Evolutionary conservation across 2,113 vertebrate genomes (phyloP).

Genomic region (Probosciger aterrimus): DNA sequence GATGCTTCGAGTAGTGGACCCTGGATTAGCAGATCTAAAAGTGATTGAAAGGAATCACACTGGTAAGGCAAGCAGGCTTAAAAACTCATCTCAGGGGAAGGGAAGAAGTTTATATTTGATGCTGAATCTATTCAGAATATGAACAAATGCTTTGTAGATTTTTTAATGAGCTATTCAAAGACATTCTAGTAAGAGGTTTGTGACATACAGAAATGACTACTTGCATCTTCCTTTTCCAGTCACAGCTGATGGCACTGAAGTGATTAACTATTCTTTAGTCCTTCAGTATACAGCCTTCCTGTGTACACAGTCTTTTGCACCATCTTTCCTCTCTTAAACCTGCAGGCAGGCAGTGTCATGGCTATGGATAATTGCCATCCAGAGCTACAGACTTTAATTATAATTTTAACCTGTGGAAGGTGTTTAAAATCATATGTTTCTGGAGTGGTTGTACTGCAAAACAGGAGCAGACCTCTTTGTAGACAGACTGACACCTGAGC

Average conservation of each 20-base stretch:
- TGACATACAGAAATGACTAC: neutral
- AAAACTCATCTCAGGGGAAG: neutral
- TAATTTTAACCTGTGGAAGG: neutral
- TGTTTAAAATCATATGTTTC: neutral
- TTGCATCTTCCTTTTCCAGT: neutral
- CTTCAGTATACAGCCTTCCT: neutral
- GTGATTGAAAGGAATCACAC: neutral
- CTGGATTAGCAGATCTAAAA: neutral
- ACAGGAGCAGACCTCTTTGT: neutral
- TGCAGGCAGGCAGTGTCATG: neutral
- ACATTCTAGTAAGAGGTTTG: neutral
- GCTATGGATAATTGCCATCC: neutral
- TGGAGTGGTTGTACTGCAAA: neutral
- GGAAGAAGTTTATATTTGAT: neutral
- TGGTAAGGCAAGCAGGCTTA: neutral
- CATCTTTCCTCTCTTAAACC: neutral
- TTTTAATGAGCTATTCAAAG: neutral
- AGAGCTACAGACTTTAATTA: neutral
- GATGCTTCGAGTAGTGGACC: neutral
- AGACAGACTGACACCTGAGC: neutral
- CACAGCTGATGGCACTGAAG: neutral
- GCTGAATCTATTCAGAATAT: neutral
- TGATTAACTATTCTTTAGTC: neutral
- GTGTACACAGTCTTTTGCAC: neutral
- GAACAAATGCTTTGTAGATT: neutral